Base-by-base conservation (phyloP, 2,888 invertebrate genomes). In the Strigamia transsilvanica region DNA sequence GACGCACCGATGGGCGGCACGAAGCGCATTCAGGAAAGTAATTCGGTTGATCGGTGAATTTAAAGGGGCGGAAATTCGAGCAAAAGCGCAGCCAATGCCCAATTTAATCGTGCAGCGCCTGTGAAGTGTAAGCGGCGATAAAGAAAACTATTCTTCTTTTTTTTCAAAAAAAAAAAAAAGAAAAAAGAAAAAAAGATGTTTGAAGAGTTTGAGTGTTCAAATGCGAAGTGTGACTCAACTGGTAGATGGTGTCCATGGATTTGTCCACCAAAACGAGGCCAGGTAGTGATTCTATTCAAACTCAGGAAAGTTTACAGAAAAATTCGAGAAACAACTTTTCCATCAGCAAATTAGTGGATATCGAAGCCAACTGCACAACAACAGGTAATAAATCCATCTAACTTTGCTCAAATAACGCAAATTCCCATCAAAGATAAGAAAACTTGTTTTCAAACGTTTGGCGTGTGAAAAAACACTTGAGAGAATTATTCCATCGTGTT, bases 231-330 rank as follows among this genome's bases (percentile, higher is more conserved):
- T 66, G 66, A 66, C 66, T 66, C 66, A 66, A 66, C 66, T 66
- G 27, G 66, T 66, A 27, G 66, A 32, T 66, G 66, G 66, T 66
- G 66, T 66, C 66, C 66, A 66, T 66, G 66, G 66, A 66, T 66
- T 66, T 66, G 66, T 66, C 66, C 66, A 66, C 66, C 66, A 66
- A 66, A 66, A 66, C 66, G 66, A 66, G 66, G 66, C 66, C 66
- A 66, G 66, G 23, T 10, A 27, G 13, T 66, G 66, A 66, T 15
- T 6, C 66, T 10, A 15, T 32, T 27, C 66, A 27, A 66, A 66
- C 66, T 10, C 66, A 66, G 66, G 66, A 66, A 66, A 66, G 32
- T 66, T 66, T 15, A 27, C 66, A 27, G 66, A 66, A 66, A 32
- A 66, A 27, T 27, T 66, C 66, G 23, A 66, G 66, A 66, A 66